phyloP scores from a whole-genome alignment of 1,140 invertebrate genomes.

The Teleopsis dalmanni region DNA sequence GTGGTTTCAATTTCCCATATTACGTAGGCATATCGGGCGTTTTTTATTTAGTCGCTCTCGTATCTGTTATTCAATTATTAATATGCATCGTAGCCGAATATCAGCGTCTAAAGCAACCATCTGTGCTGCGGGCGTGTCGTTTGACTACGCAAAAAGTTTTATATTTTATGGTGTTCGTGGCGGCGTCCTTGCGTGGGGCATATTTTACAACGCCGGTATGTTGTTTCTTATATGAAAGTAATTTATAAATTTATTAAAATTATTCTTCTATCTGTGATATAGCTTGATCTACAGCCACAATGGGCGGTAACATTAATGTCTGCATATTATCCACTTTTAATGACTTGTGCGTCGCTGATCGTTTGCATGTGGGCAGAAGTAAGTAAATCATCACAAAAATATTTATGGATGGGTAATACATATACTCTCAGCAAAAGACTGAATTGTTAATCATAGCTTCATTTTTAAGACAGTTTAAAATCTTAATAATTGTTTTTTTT shows the following conservation, averaged over 20 bases:
- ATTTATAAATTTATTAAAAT: constrained; percentile 5
- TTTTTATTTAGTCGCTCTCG: constrained; percentile 76
- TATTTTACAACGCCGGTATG: constrained; percentile 85
- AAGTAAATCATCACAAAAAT: constrained; percentile 35
- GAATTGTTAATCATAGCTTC: too few species aligned
- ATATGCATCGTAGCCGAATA: constrained; percentile 78
- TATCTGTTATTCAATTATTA: constrained; percentile 79
- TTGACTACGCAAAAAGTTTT: constrained; percentile 87
- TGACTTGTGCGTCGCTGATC: constrained; percentile 83
- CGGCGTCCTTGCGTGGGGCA: constrained; percentile 73
- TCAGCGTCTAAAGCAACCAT: constrained; percentile 71
- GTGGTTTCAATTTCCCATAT: constrained; percentile 56
- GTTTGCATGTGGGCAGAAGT: constrained; percentile 95
- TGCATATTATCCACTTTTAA: constrained; percentile 82
- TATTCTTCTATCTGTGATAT: constrained; percentile 26
- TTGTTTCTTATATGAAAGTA: constrained; percentile 18
- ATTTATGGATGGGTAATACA: too few species aligned
- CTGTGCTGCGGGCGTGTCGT: constrained; percentile 69
- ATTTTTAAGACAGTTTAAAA: too few species aligned
- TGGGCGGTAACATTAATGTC: constrained; percentile 80
- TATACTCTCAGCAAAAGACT: too few species aligned
- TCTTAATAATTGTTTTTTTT: too few species aligned
- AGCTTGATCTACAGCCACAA: constrained; percentile 70
- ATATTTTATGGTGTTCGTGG: constrained; percentile 82
- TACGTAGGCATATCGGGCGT: constrained; percentile 65